These are phyloP conservation scores for Linnaemya tessellans DNA, from an alignment of 2,888 invertebrate species.

Conservation along the genomic window DNA sequence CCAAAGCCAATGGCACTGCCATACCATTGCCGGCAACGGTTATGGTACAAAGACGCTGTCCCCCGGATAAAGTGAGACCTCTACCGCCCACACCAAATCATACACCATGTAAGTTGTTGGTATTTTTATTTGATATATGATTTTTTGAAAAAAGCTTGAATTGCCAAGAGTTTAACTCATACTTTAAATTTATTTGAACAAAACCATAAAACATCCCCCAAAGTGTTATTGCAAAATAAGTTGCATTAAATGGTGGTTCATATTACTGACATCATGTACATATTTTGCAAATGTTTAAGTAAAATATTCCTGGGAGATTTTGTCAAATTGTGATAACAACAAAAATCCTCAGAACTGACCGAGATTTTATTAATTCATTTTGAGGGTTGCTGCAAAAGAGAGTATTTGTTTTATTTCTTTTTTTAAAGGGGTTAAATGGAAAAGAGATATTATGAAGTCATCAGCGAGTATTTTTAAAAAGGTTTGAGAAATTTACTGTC, in stretches of 20 bases:
- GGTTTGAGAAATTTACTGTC: neutral
- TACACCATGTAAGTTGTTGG: conserved; percentile 83
- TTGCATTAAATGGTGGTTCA: neutral
- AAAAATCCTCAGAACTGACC: conserved; percentile 59
- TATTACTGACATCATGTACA: conserved; percentile 43
- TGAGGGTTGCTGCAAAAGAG: conserved; percentile 49
- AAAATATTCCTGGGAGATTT: conserved; percentile 50
- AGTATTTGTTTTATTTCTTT: neutral
- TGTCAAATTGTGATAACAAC: conserved; percentile 16
- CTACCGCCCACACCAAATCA: conserved; percentile 88
- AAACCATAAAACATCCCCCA: conserved; percentile 63
- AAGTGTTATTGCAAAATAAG: conserved; percentile 22
- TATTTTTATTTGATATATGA: neutral
- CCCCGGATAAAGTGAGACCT: conserved; percentile 91
- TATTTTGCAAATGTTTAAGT: conserved; percentile 20
- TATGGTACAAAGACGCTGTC: conserved; percentile 89
- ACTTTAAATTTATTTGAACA: neutral
- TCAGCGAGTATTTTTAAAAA: conserved; percentile 13
- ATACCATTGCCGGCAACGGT: conserved; percentile 92
- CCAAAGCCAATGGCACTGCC: conserved; percentile 87
- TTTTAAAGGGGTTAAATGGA: conserved; percentile 39
- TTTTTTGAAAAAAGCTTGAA: neutral
- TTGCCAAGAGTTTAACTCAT: conserved; percentile 1
- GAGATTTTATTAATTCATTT: conserved; percentile 64
- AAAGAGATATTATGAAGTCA: conserved; percentile 1